A percentile compares a stretch with the other conserved stretches of the same genome.
phyloP scores from a whole-genome alignment of 1,140 invertebrate genomes.

The Sarcophaga peregrina region DNA sequence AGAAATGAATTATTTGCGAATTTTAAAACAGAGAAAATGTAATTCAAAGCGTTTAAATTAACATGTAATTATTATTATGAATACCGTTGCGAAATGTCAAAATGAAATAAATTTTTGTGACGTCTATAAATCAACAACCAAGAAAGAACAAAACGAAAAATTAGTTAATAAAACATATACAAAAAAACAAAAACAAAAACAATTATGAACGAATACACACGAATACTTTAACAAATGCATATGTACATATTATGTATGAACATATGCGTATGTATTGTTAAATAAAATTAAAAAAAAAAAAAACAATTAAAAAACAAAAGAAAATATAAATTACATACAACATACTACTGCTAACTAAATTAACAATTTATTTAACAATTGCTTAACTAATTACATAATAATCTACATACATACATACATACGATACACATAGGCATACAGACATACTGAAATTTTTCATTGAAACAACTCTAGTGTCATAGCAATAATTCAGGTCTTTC shows the following conservation, averaged over 20 bases:
- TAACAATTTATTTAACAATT: neutral
- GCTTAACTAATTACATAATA: neutral
- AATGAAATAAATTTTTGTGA: conserved; percentile 48
- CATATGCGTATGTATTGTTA: neutral
- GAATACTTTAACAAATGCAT: conserved; percentile 28
- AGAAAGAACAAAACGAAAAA: neutral
- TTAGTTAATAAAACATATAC: neutral
- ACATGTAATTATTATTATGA: conserved; percentile 48
- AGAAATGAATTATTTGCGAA: neutral
- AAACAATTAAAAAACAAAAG: too few relatives aligned
- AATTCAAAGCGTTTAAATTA: conserved; percentile 37
- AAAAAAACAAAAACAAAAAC: too few relatives aligned
- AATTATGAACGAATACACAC: conserved; percentile 24
- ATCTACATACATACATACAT: neutral
- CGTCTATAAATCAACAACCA: conserved; percentile 46
- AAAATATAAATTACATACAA: too few relatives aligned
- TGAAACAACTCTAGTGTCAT: neutral
- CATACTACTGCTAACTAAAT: neutral
- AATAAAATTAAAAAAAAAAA: conserved; percentile 16
- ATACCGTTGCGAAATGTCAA: conserved; percentile 46
- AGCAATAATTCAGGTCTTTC: conserved; percentile 22
- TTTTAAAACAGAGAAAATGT: conserved; percentile 2
- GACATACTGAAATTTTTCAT: neutral
- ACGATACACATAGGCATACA: neutral
- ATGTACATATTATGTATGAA: neutral